Evolutionary conservation across 2,888 invertebrate species (phyloP), one percentile per base, ranked within the genome.

Genomic region (Scelioninae gen. 2): DNA sequence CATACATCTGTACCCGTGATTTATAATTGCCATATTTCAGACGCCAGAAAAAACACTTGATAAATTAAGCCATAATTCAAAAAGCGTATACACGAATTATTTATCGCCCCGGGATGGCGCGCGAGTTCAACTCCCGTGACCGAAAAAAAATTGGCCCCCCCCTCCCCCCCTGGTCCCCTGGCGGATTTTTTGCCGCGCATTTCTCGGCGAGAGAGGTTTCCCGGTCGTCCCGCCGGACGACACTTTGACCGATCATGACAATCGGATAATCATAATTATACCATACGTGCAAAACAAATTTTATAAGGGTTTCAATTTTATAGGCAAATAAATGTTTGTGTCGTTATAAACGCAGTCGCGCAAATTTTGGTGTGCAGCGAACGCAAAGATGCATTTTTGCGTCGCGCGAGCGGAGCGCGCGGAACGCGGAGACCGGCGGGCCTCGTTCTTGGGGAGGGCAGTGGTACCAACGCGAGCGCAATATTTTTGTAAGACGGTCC

Each of bases 1-100:
- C 57, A 67, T 67, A 67, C 67, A 67, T 67, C 57, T 57, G 73
- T 61, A 50, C 19, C 7, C 35, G 52, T 67, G 73, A 73, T 73
- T 73, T 73, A 73, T 73, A 67, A 73, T 61, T 67, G 73, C 67
- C 73, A 63, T 67, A 73, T 63, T 73, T 73, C 39, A 63, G 67
- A 73, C 57, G 73, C 52, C 39, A 45, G 50, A 57, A 67, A n/a
- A 73, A 73, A 73, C 73, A 73, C 57, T 73, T 73, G 73, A 73
- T 67, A 67, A 73, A 67, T 73, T 73, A 73, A 35, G 41, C 68
- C 39, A 58, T 73, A 73, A 73, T 67, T 73, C 68, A 73, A 68
- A 73, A 73, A 73, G 46, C 58, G 57, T 73, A 64, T 68, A 73
- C 73, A 53, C 68, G 61, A 68, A 63, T 55, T 68, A 73, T 73